These are phyloP conservation scores for Brachionus rubens DNA, from an alignment of 1,140 invertebrate species.

Conservation along the genomic window DNA sequence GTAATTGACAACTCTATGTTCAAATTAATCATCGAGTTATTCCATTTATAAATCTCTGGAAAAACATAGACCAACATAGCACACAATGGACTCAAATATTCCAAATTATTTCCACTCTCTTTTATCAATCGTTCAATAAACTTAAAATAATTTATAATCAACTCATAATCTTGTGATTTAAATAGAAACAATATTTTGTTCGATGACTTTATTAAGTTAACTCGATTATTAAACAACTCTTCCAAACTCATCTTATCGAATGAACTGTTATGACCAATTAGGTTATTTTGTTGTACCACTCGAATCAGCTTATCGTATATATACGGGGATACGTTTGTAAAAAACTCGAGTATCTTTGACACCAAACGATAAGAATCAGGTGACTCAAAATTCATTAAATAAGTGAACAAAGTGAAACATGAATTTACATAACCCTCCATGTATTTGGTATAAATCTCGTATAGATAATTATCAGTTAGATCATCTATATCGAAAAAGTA, in stretches of 20 bases:
- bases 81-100: constrained; percentile 21
- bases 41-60: constrained; percentile 40
- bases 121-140: constrained; percentile 11
- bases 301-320: constrained; percentile 18
- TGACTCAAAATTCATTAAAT: constrained; percentile 23
- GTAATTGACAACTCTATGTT: constrained; percentile 21
- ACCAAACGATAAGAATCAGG: constrained; percentile 12
- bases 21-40: not conserved
- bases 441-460: constrained; percentile 11
- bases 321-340: not conserved
- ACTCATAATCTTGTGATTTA: constrained; percentile 9
- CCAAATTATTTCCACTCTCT: constrained; percentile 26
- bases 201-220: constrained; percentile 1
- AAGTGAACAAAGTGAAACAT: not conserved
- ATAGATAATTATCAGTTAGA: not conserved
- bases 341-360: not conserved
- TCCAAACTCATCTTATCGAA: not conserved
- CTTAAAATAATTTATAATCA: constrained; percentile 33
- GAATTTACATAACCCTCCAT: constrained; percentile 16
- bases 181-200: not conserved
- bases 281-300: not conserved
- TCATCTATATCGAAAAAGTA: constrained; percentile 35
- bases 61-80: constrained; percentile 21
- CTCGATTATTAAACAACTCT: constrained; percentile 28
- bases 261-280: constrained; percentile 10